These are phyloP conservation scores for Amphipyra tragopoginis DNA, from an alignment of 2,888 invertebrate genomes.

Conservation along the genomic window DNA sequence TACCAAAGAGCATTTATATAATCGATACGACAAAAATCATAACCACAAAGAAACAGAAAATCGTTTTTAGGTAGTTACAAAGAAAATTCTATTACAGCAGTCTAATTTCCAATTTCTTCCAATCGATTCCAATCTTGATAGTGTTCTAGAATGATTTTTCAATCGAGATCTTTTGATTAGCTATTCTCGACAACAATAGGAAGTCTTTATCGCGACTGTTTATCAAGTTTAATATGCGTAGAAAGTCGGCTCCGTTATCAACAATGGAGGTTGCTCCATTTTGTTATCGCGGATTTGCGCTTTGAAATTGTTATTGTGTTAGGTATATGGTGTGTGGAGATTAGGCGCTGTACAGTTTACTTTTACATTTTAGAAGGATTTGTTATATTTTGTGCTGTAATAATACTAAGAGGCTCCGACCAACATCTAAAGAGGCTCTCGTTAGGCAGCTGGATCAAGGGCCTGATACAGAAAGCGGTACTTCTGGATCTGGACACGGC, in stretches of 20 bases:
- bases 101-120: conserved; percentile 58
- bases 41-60: conserved; percentile 1
- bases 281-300: conserved; percentile 81
- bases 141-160: conserved; percentile 75
- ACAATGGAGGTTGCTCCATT: conserved; percentile 77
- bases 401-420: too few species aligned
- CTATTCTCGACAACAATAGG: conserved; percentile 80
- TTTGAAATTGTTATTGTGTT: conserved; percentile 83
- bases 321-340: conserved; percentile 82
- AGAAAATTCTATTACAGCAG: conserved; percentile 44
- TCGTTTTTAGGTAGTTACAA: conserved; percentile 19
- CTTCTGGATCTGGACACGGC: too few species aligned
- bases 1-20: conserved; percentile 9
- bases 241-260: conserved; percentile 84
- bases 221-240: conserved; percentile 88
- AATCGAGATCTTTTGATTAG: conserved; percentile 87
- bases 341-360: conserved; percentile 45
- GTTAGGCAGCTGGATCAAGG: too few species aligned
- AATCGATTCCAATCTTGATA: conserved; percentile 69
- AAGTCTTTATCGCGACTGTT: conserved; percentile 76
- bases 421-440: too few species aligned
- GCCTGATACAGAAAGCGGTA: too few species aligned
- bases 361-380: conserved; percentile 35
- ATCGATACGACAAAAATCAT: neutral
- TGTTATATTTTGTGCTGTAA: conserved; percentile 6